A percentile compares a stretch with the other conserved stretches of the same genome.
Evolutionary conservation across 2,113 vertebrate genomes (phyloP).

Genomic region (Platycercus adscitus): DNA sequence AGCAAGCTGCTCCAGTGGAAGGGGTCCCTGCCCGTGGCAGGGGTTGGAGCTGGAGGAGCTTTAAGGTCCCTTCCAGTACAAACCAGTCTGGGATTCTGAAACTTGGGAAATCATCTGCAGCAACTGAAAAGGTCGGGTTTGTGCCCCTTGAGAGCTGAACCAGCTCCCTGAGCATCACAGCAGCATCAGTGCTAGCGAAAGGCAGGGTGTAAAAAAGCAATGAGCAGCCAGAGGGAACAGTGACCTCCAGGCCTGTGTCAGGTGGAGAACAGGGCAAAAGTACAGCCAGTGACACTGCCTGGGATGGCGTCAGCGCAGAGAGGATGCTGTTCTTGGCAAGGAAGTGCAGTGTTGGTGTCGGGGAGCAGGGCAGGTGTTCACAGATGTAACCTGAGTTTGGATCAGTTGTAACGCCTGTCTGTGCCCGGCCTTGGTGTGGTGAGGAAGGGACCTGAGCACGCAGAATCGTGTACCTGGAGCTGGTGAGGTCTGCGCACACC

Average conservation of each 20-base stretch:
- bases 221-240: neutral
- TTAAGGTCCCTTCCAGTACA: neutral
- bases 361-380: neutral
- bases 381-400: neutral
- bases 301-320: neutral
- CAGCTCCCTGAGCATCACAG: neutral
- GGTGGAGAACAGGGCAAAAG: neutral
- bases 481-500: neutral
- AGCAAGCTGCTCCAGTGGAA: no score
- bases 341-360: neutral
- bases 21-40: no score
- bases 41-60: no score
- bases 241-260: neutral
- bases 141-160: neutral
- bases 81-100: neutral
- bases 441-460: neutral
- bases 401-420: accelerated
- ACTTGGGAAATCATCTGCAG: neutral
- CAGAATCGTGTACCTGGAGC: no score
- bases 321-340: neutral
- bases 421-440: neutral
- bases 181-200: neutral
- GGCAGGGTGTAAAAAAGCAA: neutral
- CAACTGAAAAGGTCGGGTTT: neutral
- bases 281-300: neutral